These are phyloP conservation scores for Acanthococcus lagerstroemiae DNA, from an alignment of 2,888 invertebrate genomes.

Conservation along the genomic window DNA sequence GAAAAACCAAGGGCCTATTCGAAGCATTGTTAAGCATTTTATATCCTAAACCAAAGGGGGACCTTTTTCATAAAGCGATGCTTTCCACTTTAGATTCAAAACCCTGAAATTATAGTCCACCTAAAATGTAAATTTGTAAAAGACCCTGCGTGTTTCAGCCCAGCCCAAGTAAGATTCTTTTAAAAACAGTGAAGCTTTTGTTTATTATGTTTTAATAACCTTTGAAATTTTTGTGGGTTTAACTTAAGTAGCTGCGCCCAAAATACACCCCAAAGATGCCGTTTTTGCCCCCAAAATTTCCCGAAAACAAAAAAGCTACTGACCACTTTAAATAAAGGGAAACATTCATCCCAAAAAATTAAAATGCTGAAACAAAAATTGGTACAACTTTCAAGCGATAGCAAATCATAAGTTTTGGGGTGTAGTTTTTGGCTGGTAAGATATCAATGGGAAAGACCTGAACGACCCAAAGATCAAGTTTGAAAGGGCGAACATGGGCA, in stretches of 20 bases:
- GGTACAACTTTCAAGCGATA: neutral
- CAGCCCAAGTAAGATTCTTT: too few relatives aligned
- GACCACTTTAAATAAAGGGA: neutral
- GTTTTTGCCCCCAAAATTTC: neutral
- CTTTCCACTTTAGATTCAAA: too few relatives aligned
- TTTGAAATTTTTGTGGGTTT: neutral
- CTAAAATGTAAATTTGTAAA: too few relatives aligned
- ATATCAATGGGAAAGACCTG: neutral
- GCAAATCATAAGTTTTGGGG: too few relatives aligned
- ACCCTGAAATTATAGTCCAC: too few relatives aligned
- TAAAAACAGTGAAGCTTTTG: too few relatives aligned
- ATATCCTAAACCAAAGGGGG: too few relatives aligned
- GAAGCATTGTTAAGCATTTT: too few relatives aligned
- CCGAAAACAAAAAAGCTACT: neutral
- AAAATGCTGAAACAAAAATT: neutral
- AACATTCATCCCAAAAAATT: neutral
- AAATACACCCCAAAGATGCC: neutral
- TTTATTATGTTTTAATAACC: too few relatives aligned
- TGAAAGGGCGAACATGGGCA: constrained; percentile 5
- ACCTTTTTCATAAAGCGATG: too few relatives aligned
- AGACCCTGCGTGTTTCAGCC: too few relatives aligned
- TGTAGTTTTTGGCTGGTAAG: neutral
- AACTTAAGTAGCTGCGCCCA: neutral
- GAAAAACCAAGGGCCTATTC: too few relatives aligned
- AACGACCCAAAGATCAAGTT: constrained; percentile 3